phyloP scores from a whole-genome alignment of 2,888 invertebrate species.

The Thecocarcelia acutangulata region DNA sequence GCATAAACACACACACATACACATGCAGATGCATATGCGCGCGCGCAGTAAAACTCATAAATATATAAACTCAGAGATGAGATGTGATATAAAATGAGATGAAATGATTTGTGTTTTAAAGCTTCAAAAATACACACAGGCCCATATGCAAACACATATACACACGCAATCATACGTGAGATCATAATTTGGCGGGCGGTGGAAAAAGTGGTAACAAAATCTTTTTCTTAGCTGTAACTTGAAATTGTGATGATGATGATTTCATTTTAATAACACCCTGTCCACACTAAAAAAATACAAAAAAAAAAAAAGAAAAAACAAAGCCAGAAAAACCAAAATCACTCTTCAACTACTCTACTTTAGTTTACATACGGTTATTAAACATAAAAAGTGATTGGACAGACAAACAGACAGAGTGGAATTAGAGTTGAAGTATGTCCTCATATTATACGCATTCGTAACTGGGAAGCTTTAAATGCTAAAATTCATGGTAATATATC shows the following conservation, averaged over 20 bases:
- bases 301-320: background rate
- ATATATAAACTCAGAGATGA: conserved; percentile 27
- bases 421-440: conserved; percentile 52
- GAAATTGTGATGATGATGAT: conserved; percentile 77
- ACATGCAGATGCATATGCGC: background rate
- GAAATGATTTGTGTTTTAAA: conserved; percentile 62
- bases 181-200: conserved; percentile 40
- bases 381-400: conserved; percentile 49
- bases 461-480: conserved; percentile 80
- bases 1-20: conserved; percentile 21
- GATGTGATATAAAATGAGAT: conserved; percentile 42
- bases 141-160: background rate
- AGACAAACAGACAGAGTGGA: conserved; percentile 41
- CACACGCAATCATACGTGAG: background rate
- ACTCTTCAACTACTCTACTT: conserved; percentile 61
- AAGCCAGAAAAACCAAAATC: conserved; percentile 40
- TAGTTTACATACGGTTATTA: conserved; percentile 65
- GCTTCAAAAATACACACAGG: conserved; percentile 41
- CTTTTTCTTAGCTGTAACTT: conserved; percentile 32
- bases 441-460: conserved; percentile 69
- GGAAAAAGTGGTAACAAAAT: conserved; percentile 32
- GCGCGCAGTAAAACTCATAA: background rate
- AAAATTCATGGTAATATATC: conserved; percentile 79
- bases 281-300: conserved; percentile 21
- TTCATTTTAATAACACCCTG: conserved; percentile 79